Evolutionary conservation across 2,888 invertebrate species (phyloP).

Genomic region (Lithophane semibrunnea): DNA sequence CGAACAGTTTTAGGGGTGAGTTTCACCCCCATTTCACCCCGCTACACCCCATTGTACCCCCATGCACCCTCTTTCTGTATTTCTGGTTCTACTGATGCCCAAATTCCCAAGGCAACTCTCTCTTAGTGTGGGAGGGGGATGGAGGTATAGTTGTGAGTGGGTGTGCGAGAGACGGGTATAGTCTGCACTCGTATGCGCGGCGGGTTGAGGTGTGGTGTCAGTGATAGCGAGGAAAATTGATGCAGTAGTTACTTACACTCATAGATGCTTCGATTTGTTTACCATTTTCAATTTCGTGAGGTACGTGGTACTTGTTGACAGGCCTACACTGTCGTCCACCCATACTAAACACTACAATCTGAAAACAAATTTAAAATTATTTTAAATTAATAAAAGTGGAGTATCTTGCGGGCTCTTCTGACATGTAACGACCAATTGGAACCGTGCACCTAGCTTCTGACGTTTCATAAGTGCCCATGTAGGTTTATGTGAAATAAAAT

Average conservation of each 20-base stretch:
- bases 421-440: no score
- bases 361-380: no score
- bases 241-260: neutral
- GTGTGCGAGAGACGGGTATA: slow-evolving; percentile 61
- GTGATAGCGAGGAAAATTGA: slow-evolving; percentile 47
- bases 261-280: no score
- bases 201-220: slow-evolving; percentile 58
- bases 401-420: no score
- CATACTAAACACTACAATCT: no score
- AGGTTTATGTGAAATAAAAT: no score
- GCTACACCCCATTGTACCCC: slow-evolving; percentile 31
- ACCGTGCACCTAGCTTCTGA: no score
- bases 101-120: slow-evolving; percentile 59
- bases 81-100: slow-evolving; percentile 60
- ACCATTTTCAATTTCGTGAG: no score
- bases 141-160: slow-evolving; percentile 16
- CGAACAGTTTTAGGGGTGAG: slow-evolving; percentile 33
- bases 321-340: no score
- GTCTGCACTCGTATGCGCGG: slow-evolving; percentile 62
- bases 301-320: no score
- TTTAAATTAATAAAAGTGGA: no score
- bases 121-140: slow-evolving; percentile 61
- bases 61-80: slow-evolving; percentile 44
- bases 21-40: slow-evolving; percentile 16
- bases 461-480: no score